Evolutionary conservation across 2,888 invertebrate genomes (phyloP), one percentile per base, ranked within the genome.

Genomic region (Argyra leucocephala): DNA sequence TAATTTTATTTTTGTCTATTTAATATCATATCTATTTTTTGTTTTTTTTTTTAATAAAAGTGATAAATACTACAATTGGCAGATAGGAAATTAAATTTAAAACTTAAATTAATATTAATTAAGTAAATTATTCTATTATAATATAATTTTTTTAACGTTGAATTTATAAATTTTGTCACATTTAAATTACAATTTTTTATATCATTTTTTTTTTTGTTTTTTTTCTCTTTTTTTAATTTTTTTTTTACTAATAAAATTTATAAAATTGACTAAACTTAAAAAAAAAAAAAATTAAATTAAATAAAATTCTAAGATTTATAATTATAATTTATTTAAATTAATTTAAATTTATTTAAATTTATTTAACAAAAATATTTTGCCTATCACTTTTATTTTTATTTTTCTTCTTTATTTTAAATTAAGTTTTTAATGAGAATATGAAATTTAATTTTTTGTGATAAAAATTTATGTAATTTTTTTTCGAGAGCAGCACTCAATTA

Each of bases 61-160:
- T 48, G 48, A 48, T 48, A 48, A 48, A 48, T 48, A 48, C 48
- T 48, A 48, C 48, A 48, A 48, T 48, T 48, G 48, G 48, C 48
- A 48, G 48, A 48, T 48, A 48, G 48, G 48, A 48, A 48, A 48
- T 48, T 48, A 48, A 48, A 48, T 48, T 48, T 18, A 48, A 18
- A 48, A 18, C 48, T 48, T 48, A 48, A 48, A 18, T n/a, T 18
- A 48, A 48, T 48, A 48, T 3, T 48, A 7, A 31, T 48, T 48
- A 3, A 48, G 12, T 48, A 12, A 48, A 48, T 48, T 48, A 48
- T 48, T 48, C 48, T 48, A 48, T 31, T 31, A 31, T 31, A 31
- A 7, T 18, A 48, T n/a, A 48, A 18, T 37, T 15, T 37, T 37
- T 37, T 37, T 37, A 48, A 18, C 5, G 6, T 48, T 48, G 12